Evolutionary conservation across 2,797 vertebrate genomes (phyloP).

Genomic region (Luscinia megarhynchos): DNA sequence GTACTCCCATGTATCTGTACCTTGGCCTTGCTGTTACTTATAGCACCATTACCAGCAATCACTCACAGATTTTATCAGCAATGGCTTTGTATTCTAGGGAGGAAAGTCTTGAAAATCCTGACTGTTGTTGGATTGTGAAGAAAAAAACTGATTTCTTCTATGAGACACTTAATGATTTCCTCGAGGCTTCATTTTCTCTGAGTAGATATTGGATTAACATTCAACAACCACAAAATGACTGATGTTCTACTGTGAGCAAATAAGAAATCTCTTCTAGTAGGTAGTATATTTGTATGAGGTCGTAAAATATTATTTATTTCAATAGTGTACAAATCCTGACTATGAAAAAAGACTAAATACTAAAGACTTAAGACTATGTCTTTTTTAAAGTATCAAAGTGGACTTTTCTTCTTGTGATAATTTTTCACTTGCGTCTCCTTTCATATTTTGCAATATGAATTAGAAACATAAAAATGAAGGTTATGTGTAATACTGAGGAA

Average conservation of each 20-base stretch:
- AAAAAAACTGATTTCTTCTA: neutral
- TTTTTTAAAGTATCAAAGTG: neutral
- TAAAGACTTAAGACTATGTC: neutral
- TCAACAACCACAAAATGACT: neutral
- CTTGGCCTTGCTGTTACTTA: neutral
- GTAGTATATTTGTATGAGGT: neutral
- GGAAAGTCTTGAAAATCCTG: neutral
- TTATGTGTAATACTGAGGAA: neutral
- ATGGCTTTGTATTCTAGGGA: neutral
- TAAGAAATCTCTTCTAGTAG: neutral
- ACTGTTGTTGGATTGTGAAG: neutral
- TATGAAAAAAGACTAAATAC: too few relatives aligned
- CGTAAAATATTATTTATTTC: neutral
- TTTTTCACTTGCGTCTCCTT: neutral
- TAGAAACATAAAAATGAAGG: neutral
- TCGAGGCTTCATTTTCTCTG: neutral
- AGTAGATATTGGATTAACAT: neutral
- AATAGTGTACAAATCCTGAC: neutral
- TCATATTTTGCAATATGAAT: neutral
- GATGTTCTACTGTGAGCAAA: neutral
- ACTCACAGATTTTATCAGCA: neutral
- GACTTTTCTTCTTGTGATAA: neutral
- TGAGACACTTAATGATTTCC: neutral
- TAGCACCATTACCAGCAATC: neutral
- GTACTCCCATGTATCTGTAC: fast-evolving